A percentile compares a stretch with the other conserved stretches of the same genome.
These are phyloP conservation scores for Brachyptera risi DNA, from an alignment of 2,888 invertebrate genomes.

Conservation along the genomic window DNA sequence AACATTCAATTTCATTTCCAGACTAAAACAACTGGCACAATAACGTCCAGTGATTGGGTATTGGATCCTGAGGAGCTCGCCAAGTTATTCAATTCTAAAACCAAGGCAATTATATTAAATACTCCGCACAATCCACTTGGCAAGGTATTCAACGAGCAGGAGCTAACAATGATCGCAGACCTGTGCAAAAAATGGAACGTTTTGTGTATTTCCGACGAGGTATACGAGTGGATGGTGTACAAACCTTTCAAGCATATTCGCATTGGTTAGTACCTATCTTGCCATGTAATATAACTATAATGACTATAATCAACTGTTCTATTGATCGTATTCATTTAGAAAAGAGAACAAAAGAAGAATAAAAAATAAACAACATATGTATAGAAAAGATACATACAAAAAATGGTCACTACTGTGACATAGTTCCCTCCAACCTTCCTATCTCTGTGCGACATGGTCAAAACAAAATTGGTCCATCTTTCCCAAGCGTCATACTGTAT, in stretches of 20 bases:
- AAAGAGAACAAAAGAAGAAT: too few relatives aligned
- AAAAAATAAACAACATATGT: too few relatives aligned
- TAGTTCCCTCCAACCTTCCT: too few relatives aligned
- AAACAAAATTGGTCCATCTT: too few relatives aligned
- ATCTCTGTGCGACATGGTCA: too few relatives aligned
- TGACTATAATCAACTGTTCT: background rate
- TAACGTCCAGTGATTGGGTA: slow-evolving; percentile 82
- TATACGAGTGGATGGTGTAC: slow-evolving; percentile 96
- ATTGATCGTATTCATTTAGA: too few relatives aligned
- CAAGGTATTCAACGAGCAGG: slow-evolving; percentile 72
- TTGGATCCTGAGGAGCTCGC: slow-evolving; percentile 78
- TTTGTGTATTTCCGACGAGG: slow-evolving; percentile 92
- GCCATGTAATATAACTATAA: background rate
- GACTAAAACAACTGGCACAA: slow-evolving; percentile 49
- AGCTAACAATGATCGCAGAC: slow-evolving; percentile 73
- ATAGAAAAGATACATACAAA: too few relatives aligned
- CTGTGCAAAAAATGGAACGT: slow-evolving; percentile 91
- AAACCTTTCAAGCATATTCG: slow-evolving; percentile 78
- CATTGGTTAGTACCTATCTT: slow-evolving; percentile 62
- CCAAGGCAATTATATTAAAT: slow-evolving; percentile 94
- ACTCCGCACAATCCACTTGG: slow-evolving; percentile 98
- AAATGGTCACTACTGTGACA: too few relatives aligned
- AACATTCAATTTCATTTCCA: slow-evolving; percentile 38
- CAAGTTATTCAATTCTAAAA: slow-evolving; percentile 75
- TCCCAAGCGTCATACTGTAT: too few relatives aligned